Base-by-base conservation (phyloP, 2,797 vertebrate species). In the Euphonia xanthogaster region DNA sequence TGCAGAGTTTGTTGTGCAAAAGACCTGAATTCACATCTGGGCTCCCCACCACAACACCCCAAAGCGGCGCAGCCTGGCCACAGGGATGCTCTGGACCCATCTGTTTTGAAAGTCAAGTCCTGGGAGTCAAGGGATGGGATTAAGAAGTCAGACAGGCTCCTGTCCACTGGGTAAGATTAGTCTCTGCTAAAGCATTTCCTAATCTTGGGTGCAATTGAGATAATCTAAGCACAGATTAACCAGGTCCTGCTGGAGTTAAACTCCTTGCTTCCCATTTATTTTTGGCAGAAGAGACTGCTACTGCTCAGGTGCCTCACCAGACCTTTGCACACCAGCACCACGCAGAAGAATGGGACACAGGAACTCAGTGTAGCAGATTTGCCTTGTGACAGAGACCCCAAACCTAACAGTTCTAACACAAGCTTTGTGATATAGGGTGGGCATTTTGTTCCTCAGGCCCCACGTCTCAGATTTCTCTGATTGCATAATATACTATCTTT, bases 161-260 rank as follows among this genome's bases (percentile, higher is more conserved):
- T 68, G 70, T 88, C 40, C 84, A 60, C 30, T 0, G 2, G n/a
- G 78, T 25, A 22, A 87, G 1, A 93, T 94, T 91, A 95, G 66
- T 71, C 62, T 23, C 33, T 77, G 76, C 87, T 89, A 81, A 90
- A 81, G 60, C 0, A 0, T 92, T 88, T 75, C 87, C 71, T 94
- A 96, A 96, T 93, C 73, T 91, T 65, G 77, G 74, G 75, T 0
- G 0, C 86, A 88, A 51, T 3, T 81, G 87, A 75, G 87, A 91
- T 94, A 91, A 94, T 93, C 92, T 81, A 86, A 95, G n/a, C 18
- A 72, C 48, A 78, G 92, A 96, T 96, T 96, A 95, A 94, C 93
- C 70, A 73, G 85, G 89, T 86, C 82, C 71, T 87, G 14, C 28
- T 78, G 89, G 78, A 96, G 27, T 83, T 78, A 75, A 93, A 0